Evolutionary conservation across 2,113 vertebrate species (phyloP).

Genomic region (Cacatua alba): DNA sequence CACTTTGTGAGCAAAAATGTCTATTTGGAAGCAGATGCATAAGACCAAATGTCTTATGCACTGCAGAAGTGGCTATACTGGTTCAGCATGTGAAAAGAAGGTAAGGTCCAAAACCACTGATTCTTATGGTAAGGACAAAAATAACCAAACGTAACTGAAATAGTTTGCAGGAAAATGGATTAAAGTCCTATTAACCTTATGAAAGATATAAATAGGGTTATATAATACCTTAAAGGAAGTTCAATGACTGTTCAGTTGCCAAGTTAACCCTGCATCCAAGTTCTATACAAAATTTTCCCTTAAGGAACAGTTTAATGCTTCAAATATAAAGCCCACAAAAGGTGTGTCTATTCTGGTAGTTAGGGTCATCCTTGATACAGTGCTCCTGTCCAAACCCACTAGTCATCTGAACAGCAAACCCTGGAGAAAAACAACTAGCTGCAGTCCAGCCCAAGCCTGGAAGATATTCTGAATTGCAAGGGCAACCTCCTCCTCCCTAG

Average conservation of each 20-base stretch:
- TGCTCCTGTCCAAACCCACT: not conserved
- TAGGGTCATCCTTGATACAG: not conserved
- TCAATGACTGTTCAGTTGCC: not conserved
- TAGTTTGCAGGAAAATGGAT: not conserved
- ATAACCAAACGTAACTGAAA: not conserved
- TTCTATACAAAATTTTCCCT: not conserved
- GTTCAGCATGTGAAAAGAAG: slow-evolving; percentile 66
- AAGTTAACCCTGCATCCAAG: not conserved
- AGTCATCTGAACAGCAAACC: not conserved
- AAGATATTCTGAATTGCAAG: not conserved
- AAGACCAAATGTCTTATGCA: slow-evolving; percentile 78
- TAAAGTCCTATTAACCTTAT: not conserved
- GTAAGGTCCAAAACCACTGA: slow-evolving; percentile 30
- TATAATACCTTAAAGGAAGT: not conserved
- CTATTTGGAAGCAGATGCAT: slow-evolving; percentile 71
- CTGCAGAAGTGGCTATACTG: slow-evolving; percentile 71
- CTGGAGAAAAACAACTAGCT: not conserved
- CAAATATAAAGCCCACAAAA: not conserved
- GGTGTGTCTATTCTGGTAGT: not conserved
- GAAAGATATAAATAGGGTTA: not conserved
- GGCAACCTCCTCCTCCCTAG: not conserved
- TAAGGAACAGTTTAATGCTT: not conserved
- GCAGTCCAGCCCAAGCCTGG: not conserved
- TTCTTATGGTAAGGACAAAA: not conserved
- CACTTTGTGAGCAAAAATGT: slow-evolving; percentile 73